Evolutionary conservation across 1,140 invertebrate species (phyloP).

Genomic region (Oedothorax gibbosus): DNA sequence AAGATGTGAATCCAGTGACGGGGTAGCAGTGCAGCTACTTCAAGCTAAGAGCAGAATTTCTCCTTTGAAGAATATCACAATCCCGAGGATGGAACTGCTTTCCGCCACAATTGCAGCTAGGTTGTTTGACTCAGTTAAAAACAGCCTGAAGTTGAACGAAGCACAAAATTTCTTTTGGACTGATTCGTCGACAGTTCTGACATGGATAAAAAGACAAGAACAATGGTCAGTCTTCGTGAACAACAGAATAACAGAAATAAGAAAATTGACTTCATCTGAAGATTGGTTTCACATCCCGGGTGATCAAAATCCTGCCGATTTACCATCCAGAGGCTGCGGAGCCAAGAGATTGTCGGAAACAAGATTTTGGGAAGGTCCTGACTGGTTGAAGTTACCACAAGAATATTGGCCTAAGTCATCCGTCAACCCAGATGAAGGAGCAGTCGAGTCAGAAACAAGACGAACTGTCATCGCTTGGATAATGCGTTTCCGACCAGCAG

Average conservation of each 20-base stretch:
- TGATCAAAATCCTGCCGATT: conserved; percentile 18
- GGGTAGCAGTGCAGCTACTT: conserved; percentile 21
- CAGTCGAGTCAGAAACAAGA: conserved; percentile 12
- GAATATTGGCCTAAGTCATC: conserved; percentile 16
- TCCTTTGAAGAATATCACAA: conserved; percentile 4
- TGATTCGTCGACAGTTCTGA: conserved; percentile 32
- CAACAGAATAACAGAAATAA: conserved; percentile 37
- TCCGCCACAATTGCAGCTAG: not conserved
- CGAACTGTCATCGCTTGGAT: not conserved
- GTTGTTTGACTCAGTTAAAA: conserved; percentile 11
- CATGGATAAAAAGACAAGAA: conserved; percentile 17
- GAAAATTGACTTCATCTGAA: conserved; percentile 4
- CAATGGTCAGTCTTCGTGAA: not conserved
- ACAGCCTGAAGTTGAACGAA: not conserved
- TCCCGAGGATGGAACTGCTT: not conserved
- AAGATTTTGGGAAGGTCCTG: conserved; percentile 5
- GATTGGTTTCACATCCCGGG: conserved; percentile 23
- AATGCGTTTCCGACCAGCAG: not conserved
- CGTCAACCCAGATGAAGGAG: conserved; percentile 11
- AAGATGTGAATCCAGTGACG: conserved; percentile 11
- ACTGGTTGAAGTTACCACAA: conserved; percentile 5
- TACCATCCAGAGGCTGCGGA: conserved; percentile 19
- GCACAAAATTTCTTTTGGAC: conserved; percentile 29
- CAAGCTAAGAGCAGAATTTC: conserved; percentile 12
- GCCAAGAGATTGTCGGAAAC: not conserved